A percentile compares a stretch with the other conserved stretches of the same genome.
Evolutionary conservation across 2,113 vertebrate species (phyloP).

Genomic region (Myanophis thanlyinensis): DNA sequence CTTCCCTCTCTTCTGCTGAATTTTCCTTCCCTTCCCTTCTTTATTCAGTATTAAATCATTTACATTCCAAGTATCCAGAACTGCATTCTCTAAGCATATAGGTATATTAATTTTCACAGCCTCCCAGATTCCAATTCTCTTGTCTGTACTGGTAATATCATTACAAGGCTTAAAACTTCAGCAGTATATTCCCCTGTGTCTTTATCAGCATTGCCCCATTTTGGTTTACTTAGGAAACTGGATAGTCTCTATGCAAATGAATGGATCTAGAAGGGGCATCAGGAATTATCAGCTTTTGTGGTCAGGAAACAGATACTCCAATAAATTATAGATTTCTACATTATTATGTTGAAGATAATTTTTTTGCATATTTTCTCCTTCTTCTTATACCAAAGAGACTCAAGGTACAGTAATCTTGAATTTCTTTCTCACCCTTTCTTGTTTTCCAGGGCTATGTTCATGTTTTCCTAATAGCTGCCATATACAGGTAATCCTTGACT

Average conservation of each 20-base stretch:
- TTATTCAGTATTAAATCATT: background rate
- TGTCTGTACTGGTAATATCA: background rate
- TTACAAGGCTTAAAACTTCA: background rate
- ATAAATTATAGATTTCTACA: background rate
- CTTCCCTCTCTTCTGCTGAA: background rate
- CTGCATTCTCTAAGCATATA: background rate
- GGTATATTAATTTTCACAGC: background rate
- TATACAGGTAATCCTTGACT: too few species aligned
- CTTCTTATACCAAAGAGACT: background rate
- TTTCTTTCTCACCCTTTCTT: background rate
- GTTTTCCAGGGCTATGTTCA: background rate
- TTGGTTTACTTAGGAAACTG: background rate
- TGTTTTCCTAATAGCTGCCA: background rate
- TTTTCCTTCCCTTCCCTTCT: background rate
- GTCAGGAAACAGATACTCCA: background rate
- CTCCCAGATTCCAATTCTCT: background rate
- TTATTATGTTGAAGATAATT: background rate
- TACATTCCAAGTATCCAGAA: background rate
- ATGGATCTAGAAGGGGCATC: background rate
- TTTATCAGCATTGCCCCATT: background rate
- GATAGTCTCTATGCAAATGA: background rate
- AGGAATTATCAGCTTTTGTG: background rate
- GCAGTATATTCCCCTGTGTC: background rate
- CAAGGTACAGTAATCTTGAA: background rate
- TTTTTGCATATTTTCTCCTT: background rate